phyloP scores from a whole-genome alignment of 64 coral and sea anemone genomes.

The Astreopora myriophthalma region DNA sequence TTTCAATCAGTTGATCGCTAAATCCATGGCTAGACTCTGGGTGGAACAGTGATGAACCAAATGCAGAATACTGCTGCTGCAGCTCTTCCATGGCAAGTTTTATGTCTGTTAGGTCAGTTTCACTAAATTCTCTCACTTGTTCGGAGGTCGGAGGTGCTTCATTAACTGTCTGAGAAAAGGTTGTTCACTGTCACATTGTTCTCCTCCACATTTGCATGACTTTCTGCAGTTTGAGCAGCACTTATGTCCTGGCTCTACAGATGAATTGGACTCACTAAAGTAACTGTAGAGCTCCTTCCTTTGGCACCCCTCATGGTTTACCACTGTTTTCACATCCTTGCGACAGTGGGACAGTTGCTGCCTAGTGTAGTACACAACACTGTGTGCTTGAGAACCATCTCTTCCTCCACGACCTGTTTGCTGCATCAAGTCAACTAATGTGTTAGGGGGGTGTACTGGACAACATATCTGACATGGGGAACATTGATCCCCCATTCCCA shows the following conservation, averaged over 20 bases:
- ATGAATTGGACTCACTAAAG: not conserved
- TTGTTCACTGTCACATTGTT: not conserved
- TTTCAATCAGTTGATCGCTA: not conserved
- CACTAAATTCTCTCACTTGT: not conserved
- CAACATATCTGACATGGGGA: no score
- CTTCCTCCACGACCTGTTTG: no score
- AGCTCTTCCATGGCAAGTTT: not conserved
- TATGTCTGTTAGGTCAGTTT: not conserved
- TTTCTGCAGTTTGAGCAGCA: not conserved
- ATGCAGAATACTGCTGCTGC: not conserved
- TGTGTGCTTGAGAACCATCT: no score
- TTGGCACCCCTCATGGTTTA: not conserved
- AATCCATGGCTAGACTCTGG: not conserved
- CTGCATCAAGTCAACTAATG: no score
- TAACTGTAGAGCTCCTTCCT: not conserved
- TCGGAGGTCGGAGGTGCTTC: not conserved
- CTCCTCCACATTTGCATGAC: not conserved
- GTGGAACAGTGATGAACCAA: not conserved
- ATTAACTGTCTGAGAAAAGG: not conserved
- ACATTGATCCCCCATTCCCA: no score
- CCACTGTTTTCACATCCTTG: not conserved
- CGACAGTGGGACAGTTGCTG: not conserved
- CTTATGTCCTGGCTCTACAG: not conserved
- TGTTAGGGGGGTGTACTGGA: no score
- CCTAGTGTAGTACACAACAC: not conserved